Evolutionary conservation across 2,888 invertebrate genomes (phyloP).

Genomic region (Alentia gelatinosa): DNA sequence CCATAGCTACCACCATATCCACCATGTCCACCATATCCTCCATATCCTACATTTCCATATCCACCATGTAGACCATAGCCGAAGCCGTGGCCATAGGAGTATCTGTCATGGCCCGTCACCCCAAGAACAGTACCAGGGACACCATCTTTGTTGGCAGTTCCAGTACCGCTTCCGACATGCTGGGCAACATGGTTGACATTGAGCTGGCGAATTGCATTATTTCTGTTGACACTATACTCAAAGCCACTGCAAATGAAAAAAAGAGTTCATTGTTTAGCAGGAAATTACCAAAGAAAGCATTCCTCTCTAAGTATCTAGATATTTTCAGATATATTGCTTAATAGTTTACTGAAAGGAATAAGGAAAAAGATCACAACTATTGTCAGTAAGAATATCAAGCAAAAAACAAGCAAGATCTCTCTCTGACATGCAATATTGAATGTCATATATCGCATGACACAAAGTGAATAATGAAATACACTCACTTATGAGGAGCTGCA

Average conservation of each 20-base stretch:
- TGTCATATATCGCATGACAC: not conserved
- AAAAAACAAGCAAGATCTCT: no score
- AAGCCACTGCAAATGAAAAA: not conserved
- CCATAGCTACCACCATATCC: not conserved
- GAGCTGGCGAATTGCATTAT: conserved; percentile 7
- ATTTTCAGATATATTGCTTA: not conserved
- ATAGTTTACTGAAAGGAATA: not conserved
- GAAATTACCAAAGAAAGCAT: not conserved
- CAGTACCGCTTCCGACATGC: not conserved
- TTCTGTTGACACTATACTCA: not conserved
- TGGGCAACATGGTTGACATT: not conserved
- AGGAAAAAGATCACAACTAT: not conserved
- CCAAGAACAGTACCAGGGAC: conserved; percentile 39
- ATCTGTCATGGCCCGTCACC: conserved; percentile 13
- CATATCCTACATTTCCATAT: not conserved
- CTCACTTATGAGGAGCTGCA: not conserved
- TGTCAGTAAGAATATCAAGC: no score
- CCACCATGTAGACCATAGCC: not conserved
- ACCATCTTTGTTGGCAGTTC: conserved; percentile 13
- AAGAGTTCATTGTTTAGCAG: not conserved
- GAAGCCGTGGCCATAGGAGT: not conserved
- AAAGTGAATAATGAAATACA: not conserved
- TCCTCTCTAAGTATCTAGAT: not conserved
- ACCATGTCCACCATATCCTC: not conserved
- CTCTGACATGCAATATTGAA: not conserved